phyloP scores from a whole-genome alignment of 1,140 invertebrate genomes.

The Drosophila bifasciata region DNA sequence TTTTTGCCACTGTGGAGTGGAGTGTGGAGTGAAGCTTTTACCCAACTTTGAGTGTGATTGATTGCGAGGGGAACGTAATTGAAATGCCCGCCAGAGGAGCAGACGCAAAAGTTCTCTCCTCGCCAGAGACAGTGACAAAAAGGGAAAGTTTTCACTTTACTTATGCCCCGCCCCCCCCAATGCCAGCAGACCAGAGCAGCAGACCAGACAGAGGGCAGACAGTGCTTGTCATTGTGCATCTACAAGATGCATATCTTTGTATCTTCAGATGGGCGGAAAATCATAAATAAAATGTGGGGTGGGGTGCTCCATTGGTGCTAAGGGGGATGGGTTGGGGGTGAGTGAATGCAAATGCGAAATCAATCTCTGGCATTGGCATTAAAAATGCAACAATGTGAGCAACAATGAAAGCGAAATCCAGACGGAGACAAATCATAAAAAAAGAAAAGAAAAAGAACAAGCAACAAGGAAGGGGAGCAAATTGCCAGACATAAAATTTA shows the following conservation, averaged over 20 bases:
- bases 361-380: conserved; percentile 62
- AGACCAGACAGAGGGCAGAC: conserved; percentile 61
- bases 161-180: conserved; percentile 20
- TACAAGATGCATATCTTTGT: conserved; percentile 34
- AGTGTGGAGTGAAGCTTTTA: conserved; percentile 42
- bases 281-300: conserved; percentile 42
- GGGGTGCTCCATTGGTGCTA: conserved; percentile 8
- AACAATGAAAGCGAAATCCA: conserved; percentile 48
- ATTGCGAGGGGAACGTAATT: conserved; percentile 68
- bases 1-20: conserved; percentile 37
- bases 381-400: conserved; percentile 59
- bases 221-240: conserved; percentile 41
- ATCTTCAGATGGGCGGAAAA: conserved; percentile 30
- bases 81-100: conserved; percentile 56
- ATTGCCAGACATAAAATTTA: conserved; percentile 71
- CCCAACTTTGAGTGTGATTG: conserved; percentile 72
- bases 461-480: conserved; percentile 15
- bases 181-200: conserved; percentile 14
- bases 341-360: conserved; percentile 71
- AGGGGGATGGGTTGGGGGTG: no score
- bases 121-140: conserved; percentile 57
- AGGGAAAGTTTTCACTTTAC: conserved; percentile 73
- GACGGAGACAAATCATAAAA: conserved; percentile 68
- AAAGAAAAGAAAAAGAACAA: neutral
- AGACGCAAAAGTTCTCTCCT: neutral